phyloP scores from a whole-genome alignment of 2,888 invertebrate species.

The Matsumyia berberina region DNA sequence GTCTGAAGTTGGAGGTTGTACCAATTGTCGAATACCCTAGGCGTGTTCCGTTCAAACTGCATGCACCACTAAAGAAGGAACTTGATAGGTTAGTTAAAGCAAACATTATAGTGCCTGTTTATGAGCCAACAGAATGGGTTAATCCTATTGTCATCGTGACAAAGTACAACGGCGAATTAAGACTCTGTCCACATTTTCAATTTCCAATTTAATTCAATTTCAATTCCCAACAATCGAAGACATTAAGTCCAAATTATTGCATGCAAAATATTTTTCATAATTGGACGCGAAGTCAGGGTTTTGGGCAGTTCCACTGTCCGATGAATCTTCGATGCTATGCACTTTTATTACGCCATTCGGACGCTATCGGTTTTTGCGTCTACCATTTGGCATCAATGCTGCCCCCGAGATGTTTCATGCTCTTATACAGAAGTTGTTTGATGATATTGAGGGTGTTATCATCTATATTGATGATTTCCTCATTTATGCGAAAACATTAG shows the following conservation, averaged over 20 bases:
- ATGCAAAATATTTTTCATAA: slow-evolving; percentile 26
- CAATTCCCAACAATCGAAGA: slow-evolving; percentile 26
- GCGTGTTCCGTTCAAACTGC: too few relatives aligned
- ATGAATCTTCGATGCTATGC: slow-evolving; percentile 23
- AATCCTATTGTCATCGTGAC: slow-evolving; percentile 36
- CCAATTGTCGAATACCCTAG: slow-evolving; percentile 31
- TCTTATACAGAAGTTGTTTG: slow-evolving; percentile 71
- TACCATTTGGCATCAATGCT: too few relatives aligned
- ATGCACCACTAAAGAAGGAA: slow-evolving; percentile 21
- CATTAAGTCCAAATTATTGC: slow-evolving; percentile 26
- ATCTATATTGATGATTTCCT: slow-evolving; percentile 55
- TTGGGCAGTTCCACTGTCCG: slow-evolving; percentile 14
- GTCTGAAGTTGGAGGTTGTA: slow-evolving; percentile 7
- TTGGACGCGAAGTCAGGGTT: slow-evolving; percentile 19
- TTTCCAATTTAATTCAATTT: too few relatives aligned
- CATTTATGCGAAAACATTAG: slow-evolving; percentile 22
- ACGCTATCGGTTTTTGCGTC: too few relatives aligned
- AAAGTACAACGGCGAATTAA: too few relatives aligned
- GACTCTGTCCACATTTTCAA: too few relatives aligned
- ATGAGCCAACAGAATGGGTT: slow-evolving; percentile 21
- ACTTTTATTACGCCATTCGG: too few relatives aligned
- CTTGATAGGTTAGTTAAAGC: slow-evolving; percentile 28
- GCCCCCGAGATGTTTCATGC: slow-evolving; percentile 76
- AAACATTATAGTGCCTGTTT: slow-evolving; percentile 30
- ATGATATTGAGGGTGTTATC: too few relatives aligned